Conservation (phyloP, 2,113 vertebrate species). For the Neomonachus schauinslandi region DNA sequence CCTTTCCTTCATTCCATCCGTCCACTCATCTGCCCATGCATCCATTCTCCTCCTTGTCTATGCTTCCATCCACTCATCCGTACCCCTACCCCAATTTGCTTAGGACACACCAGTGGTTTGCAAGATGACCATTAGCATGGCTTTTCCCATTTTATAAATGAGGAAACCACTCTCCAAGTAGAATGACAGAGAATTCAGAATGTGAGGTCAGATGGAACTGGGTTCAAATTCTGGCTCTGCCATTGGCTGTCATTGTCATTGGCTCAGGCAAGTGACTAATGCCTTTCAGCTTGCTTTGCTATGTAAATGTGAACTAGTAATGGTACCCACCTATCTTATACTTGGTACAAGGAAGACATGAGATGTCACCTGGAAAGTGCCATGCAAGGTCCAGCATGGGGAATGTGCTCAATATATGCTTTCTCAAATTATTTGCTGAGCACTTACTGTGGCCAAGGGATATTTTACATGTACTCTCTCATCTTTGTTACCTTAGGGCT, state of each 20-base stretch:
- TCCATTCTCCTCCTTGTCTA: background rate
- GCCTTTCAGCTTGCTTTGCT: background rate
- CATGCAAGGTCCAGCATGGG: fast-evolving
- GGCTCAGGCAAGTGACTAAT: background rate
- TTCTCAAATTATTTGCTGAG: background rate
- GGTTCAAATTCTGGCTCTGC: background rate
- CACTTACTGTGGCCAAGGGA: background rate
- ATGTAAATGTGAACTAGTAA: background rate
- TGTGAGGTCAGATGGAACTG: background rate
- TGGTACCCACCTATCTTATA: background rate
- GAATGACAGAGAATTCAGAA: background rate
- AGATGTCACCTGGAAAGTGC: background rate
- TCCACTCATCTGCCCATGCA: background rate
- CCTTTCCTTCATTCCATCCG: background rate
- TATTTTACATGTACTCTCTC: fast-evolving
- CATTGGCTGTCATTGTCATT: background rate
- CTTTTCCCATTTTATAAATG: background rate
- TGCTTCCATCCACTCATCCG: too few relatives aligned
- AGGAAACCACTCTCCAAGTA: background rate
- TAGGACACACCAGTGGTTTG: background rate
- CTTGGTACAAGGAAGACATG: background rate
- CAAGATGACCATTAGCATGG: background rate
- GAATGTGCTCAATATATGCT: fast-evolving
- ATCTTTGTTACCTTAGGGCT: fast-evolving
- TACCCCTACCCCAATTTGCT: too few relatives aligned